phyloP scores from a whole-genome alignment of 2,113 vertebrate genomes.

The Hemicordylus capensis region DNA sequence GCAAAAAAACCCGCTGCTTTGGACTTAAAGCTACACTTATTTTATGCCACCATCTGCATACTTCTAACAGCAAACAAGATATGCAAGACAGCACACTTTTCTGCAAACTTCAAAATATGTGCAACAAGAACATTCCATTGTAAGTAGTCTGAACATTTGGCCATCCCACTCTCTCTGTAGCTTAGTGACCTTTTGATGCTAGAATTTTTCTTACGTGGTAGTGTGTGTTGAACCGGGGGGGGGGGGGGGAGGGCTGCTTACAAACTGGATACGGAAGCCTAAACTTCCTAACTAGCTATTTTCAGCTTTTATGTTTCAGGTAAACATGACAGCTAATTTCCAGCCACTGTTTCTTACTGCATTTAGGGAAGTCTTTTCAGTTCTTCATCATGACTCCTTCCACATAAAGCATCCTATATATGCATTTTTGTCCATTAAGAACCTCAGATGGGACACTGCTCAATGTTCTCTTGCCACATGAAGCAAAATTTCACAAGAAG shows the following conservation, averaged over 20 bases:
- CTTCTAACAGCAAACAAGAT: not conserved
- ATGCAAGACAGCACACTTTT: not conserved
- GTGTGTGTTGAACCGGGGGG: not conserved
- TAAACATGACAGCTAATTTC: not conserved
- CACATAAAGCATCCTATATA: not conserved
- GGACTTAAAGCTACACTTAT: not conserved
- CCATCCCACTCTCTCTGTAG: not conserved
- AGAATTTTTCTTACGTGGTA: not conserved
- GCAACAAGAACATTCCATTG: not conserved
- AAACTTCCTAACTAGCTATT: not conserved
- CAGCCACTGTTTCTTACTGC: not conserved
- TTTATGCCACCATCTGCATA: not conserved
- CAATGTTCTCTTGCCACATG: not conserved
- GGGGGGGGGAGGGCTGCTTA: not conserved
- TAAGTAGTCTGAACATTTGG: not conserved
- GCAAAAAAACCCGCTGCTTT: not conserved
- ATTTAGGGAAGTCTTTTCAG: not conserved
- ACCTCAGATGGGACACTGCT: not conserved
- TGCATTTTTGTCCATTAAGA: no score
- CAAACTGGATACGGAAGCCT: not conserved
- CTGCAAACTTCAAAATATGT: not conserved
- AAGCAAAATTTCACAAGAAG: not conserved
- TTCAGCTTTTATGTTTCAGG: not conserved
- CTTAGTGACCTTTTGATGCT: constrained; percentile 8
- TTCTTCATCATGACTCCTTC: not conserved